These are phyloP conservation scores for Bhutanitis thaidina DNA, from an alignment of 2,888 invertebrate genomes.

Conservation along the genomic window DNA sequence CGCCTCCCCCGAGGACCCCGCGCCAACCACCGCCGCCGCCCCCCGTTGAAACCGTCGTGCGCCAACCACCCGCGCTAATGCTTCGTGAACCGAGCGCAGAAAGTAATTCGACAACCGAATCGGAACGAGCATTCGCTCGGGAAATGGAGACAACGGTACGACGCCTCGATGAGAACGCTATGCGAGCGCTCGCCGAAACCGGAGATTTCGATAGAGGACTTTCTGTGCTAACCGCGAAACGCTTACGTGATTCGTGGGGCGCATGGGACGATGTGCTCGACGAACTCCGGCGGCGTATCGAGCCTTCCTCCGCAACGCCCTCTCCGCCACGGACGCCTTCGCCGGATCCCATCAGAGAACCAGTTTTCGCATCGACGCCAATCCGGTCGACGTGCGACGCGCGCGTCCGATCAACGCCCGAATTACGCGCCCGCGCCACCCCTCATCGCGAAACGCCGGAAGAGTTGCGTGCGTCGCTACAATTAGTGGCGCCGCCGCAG, in stretches of 20 bases:
- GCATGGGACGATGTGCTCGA: constrained; percentile 74
- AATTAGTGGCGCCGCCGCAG: constrained; percentile 73
- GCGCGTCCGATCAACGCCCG: constrained; percentile 80
- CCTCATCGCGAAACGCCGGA: constrained; percentile 69
- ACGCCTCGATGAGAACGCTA: constrained; percentile 62
- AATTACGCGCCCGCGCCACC: constrained; percentile 71
- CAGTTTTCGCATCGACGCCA: constrained; percentile 80
- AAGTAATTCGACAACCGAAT: constrained; percentile 72
- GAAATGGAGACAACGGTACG: constrained; percentile 73
- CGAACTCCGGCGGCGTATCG: constrained; percentile 64
- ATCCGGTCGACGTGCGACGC: constrained; percentile 69
- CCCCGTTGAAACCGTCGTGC: constrained; percentile 22
- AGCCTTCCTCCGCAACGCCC: constrained; percentile 57
- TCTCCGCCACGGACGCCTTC: constrained; percentile 66
- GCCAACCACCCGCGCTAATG: constrained; percentile 32
- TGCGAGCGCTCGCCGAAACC: constrained; percentile 69
- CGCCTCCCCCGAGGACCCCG: constrained; percentile 42
- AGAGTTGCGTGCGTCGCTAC: constrained; percentile 74
- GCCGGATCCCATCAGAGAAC: constrained; percentile 61
- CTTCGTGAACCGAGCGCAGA: constrained; percentile 66
- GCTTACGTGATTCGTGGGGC: constrained; percentile 72
- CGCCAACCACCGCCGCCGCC: constrained; percentile 41
- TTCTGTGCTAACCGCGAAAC: constrained; percentile 76
- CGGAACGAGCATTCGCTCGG: constrained; percentile 63
- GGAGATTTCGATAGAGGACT: constrained; percentile 78